phyloP scores from a whole-genome alignment of 2,888 invertebrate species.

The Epistrophe grossulariae region DNA sequence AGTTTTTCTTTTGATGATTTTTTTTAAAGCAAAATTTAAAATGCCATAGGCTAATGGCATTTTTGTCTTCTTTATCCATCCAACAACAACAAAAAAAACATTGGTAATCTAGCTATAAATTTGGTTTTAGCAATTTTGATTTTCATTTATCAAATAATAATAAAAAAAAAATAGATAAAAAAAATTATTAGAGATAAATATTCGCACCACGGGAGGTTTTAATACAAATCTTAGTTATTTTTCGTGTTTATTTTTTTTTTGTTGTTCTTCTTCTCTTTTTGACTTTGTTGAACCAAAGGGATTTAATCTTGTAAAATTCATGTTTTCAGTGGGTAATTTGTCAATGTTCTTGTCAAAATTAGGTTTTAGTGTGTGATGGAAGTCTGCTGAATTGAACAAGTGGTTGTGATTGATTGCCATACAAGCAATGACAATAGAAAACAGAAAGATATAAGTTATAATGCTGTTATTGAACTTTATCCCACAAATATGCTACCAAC shows the following conservation, averaged over 20 bases:
- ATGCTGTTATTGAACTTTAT: conserved; percentile 16
- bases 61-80: background rate
- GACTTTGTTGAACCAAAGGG: background rate
- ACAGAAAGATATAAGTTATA: background rate
- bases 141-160: conserved; percentile 23
- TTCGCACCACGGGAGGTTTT: conserved; percentile 22
- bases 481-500: conserved; percentile 17
- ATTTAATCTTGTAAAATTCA: conserved; percentile 13
- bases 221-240: background rate
- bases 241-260: background rate
- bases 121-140: conserved; percentile 20
- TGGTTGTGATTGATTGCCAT: conserved; percentile 6
- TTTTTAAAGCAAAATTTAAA: conserved; percentile 8
- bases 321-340: conserved; percentile 40
- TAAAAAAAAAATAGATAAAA: background rate
- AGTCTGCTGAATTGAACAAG: conserved; percentile 15
- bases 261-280: background rate
- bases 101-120: conserved; percentile 36
- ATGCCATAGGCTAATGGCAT: conserved; percentile 26
- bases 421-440: conserved; percentile 27
- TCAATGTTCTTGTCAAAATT: conserved; percentile 45
- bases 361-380: conserved; percentile 28
- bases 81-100: background rate
- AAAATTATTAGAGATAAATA: conserved; percentile 9
- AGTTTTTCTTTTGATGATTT: conserved; percentile 18